Conservation (phyloP, 2,888 invertebrate genomes). For the Agapostemon virescens region DNA sequence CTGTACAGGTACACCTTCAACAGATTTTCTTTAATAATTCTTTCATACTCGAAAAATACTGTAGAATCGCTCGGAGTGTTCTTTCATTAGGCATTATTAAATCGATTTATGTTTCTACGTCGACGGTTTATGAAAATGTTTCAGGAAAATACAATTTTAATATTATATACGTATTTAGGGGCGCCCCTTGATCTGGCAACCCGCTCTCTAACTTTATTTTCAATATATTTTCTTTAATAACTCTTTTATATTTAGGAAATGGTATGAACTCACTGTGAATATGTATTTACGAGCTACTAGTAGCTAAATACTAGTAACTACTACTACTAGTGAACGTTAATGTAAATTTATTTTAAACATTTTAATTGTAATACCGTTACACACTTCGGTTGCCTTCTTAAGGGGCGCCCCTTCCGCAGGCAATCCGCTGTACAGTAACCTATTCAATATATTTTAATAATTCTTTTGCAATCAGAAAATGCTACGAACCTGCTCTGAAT, state of each 20-base stretch:
- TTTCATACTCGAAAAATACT: background rate
- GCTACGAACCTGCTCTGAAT: background rate
- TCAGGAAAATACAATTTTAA: too few relatives aligned
- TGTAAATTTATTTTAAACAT: background rate
- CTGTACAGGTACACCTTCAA: background rate
- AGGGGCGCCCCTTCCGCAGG: background rate
- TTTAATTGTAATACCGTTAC: too few relatives aligned
- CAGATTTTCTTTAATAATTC: background rate
- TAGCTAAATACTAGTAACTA: too few relatives aligned
- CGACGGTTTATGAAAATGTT: too few relatives aligned
- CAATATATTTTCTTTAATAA: too few relatives aligned
- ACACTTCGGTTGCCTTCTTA: background rate
- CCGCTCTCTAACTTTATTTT: too few relatives aligned
- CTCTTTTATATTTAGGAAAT: too few relatives aligned
- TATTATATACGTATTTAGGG: too few relatives aligned
- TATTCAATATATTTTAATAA: background rate
- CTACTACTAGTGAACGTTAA: background rate
- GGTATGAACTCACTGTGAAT: too few relatives aligned
- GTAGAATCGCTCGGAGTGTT: background rate
- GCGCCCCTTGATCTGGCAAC: too few relatives aligned
- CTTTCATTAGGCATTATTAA: background rate
- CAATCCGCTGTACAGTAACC: background rate
- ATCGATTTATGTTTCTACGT: background rate
- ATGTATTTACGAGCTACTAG: too few relatives aligned
- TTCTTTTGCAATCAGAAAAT: background rate